Conservation (phyloP, 1,140 invertebrate genomes). For the Coptotermes formosanus region DNA sequence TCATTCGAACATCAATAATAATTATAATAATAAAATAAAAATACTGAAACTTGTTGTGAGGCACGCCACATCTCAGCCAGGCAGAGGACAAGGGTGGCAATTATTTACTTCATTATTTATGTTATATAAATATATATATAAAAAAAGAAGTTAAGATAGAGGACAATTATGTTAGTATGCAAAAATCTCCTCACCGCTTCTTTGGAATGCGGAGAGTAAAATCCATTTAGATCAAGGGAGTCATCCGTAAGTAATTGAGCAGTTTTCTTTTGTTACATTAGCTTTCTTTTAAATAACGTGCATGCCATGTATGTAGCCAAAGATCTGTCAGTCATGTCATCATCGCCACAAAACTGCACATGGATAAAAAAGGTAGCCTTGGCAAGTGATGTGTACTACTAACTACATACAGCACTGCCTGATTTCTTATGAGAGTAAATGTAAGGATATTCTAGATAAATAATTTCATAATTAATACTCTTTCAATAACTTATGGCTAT, state of each 20-base stretch:
- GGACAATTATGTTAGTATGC: constrained; percentile 20
- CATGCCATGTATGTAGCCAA: constrained; percentile 17
- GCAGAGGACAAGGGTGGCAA: constrained; percentile 35
- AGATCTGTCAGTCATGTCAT: background rate
- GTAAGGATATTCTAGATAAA: constrained; percentile 31
- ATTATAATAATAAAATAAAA: constrained; percentile 37
- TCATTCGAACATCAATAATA: constrained; percentile 41
- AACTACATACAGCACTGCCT: constrained; percentile 8
- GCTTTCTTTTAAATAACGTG: background rate
- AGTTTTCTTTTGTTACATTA: constrained; percentile 5
- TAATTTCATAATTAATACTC: constrained; percentile 33
- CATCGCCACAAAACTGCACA: too few relatives aligned
- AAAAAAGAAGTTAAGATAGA: constrained; percentile 19
- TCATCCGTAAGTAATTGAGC: constrained; percentile 9
- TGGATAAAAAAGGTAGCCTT: too few relatives aligned
- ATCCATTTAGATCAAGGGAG: background rate
- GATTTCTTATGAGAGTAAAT: constrained; percentile 19
- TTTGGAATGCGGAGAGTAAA: constrained; percentile 8
- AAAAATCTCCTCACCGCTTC: constrained; percentile 6
- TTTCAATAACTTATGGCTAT: constrained; percentile 40
- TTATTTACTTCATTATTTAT: constrained; percentile 19
- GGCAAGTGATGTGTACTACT: constrained; percentile 4
- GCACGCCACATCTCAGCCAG: constrained; percentile 34
- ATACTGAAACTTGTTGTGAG: constrained; percentile 40
- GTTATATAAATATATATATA: constrained; percentile 17